Evolutionary conservation across 2,888 invertebrate species (phyloP), one percentile per base, ranked within the genome.

Genomic region (Cyclophora punctaria): DNA sequence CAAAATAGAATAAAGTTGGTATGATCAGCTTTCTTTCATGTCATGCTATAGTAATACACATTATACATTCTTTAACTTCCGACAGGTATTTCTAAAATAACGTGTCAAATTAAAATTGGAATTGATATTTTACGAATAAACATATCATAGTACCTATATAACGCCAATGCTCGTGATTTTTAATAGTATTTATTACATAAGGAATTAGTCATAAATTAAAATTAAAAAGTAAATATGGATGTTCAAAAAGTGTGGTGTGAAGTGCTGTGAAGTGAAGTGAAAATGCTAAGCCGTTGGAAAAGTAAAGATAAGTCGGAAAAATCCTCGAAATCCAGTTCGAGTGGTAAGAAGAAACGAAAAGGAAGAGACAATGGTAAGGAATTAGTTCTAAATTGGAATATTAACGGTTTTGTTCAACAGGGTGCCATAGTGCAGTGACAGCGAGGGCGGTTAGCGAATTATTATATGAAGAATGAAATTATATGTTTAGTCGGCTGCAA

Each of bases 251-350:
- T 56, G 58, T 35, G 46, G 33, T 51, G 52, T 59, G 58, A 50
- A 49, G 54, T 57, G 53, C 62, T 20, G 20, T 20, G 20, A 20
- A 20, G 20, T 20, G 55, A 62, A 57, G 51, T 62, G 56, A 73
- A 58, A 78, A 95, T 95, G 95, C 89, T 95, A 80, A 95, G 93
- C 71, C 93, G 94, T 71, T 95, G 95, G 95, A 95, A 95, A 80
- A 94, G 93, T 78, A 95, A 94, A 90, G 95, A 95, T 82, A 95
- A 95, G 83, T 90, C 92, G 61, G 91, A 93, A 72, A 94, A 94
- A 83, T 90, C 90, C 67, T 85, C 89, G 57, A 91, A 91, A 69
- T 83, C 84, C 5, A 75, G 92, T 52, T 85, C 89, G 46, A 90
- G 92, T 52, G 92, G 93, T 52, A 95, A 95, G 86, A 95, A 95